A percentile compares a stretch with the other conserved stretches of the same genome.
phyloP scores from a whole-genome alignment of 2,797 vertebrate genomes.

The Brachyrhaphis roseni region DNA sequence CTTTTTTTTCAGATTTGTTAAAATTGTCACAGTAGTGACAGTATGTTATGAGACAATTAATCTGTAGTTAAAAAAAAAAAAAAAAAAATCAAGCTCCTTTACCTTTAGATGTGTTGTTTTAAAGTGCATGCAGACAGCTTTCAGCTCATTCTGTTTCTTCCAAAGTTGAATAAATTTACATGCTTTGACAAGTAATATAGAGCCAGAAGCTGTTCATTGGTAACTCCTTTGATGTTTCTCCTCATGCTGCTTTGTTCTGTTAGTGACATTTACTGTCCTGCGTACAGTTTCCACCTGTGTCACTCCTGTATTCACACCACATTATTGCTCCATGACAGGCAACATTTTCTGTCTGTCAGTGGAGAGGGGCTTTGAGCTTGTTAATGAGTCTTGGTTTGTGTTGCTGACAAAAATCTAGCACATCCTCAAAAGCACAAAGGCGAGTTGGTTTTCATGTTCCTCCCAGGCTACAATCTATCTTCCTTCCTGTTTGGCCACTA shows the following conservation, averaged over 20 bases:
- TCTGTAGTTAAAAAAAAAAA: too few relatives aligned
- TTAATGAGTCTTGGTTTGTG: slow-evolving; percentile 17
- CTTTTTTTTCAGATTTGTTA: too few relatives aligned
- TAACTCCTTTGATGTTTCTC: slow-evolving; percentile 16
- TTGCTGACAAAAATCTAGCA: slow-evolving; percentile 28
- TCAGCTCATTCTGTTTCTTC: background rate
- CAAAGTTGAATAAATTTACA: slow-evolving; percentile 17
- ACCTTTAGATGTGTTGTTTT: background rate
- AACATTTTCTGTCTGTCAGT: slow-evolving; percentile 3
- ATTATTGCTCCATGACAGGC: slow-evolving; percentile 32
- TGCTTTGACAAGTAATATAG: slow-evolving; percentile 7
- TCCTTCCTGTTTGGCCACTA: background rate
- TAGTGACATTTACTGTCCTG: slow-evolving; percentile 9
- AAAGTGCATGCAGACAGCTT: background rate
- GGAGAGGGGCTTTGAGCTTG: slow-evolving; percentile 1
- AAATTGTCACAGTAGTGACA: too few relatives aligned
- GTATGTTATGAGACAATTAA: too few relatives aligned
- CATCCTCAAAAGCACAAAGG: slow-evolving; percentile 15
- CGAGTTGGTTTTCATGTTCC: slow-evolving; percentile 10
- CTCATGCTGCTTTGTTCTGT: background rate
- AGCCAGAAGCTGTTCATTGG: slow-evolving; percentile 16
- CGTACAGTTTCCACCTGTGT: slow-evolving; percentile 33
- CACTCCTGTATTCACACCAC: slow-evolving; percentile 1
- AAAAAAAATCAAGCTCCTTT: too few relatives aligned
- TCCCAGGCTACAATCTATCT: slow-evolving; percentile 37